Evolutionary conservation across 2,797 vertebrate species (phyloP), one percentile per base, ranked within the genome.

Genomic region (Lerista edwardsae): DNA sequence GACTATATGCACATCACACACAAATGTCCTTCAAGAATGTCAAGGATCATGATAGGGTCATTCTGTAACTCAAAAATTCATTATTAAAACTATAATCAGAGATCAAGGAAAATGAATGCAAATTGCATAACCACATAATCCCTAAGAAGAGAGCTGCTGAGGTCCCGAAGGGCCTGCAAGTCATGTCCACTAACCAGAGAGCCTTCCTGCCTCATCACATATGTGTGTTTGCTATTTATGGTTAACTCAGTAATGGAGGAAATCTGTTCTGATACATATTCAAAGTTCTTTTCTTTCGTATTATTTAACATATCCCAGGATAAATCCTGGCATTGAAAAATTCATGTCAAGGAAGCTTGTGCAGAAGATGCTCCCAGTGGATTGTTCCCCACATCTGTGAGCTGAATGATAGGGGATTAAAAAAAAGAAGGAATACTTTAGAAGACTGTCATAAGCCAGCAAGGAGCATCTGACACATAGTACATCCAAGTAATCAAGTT

Each of bases 21-120:
- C 25, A 64, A 55, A 72, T 41, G 75, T 10, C 27, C 64, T 17
- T 72, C 8, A 25, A 71, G 59, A 47, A 86, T 21, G 25, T 41
- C 47, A 69, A 51, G 2, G 59, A 4, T 61, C 15, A 65, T 76
- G 39, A 27, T 67, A 61, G 51, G 57, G 62, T 81, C 79, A 71
- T 71, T 31, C 29, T 82, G 68, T 64, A 62, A 86, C 64, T 61
- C 19, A 62, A 81, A 86, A 55, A 36, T 19, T 39, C 8, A 55
- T 76, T 47, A 51, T 62, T 77, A 68, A 57, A 80, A 61, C 65
- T 57, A 41, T 41, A 82, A 19, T 83, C 47, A 83, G 64, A 83
- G 27, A 68, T 57, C 57, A 68, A 76, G 23, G 34, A 62, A 61
- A 69, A 71, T 47, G 19, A 82, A 44, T 44, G 21, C 36, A 39